These are phyloP conservation scores for Drosophila parthenogenetica DNA, from an alignment of 2,888 invertebrate genomes.

Conservation along the genomic window DNA sequence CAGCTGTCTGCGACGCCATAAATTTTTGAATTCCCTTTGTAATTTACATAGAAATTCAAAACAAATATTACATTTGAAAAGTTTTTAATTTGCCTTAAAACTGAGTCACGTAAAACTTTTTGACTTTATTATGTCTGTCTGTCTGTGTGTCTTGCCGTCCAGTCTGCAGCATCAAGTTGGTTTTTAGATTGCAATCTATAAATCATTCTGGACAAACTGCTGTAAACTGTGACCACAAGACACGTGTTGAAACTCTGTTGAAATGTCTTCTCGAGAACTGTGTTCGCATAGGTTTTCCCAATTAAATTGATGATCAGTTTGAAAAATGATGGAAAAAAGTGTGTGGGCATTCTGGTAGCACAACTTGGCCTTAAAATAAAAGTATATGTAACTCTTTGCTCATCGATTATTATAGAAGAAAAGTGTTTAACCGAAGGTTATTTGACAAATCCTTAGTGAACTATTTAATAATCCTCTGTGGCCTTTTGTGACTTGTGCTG, in stretches of 20 bases:
- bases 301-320: not conserved
- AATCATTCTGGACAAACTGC: slow-evolving; percentile 40
- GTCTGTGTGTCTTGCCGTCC: not conserved
- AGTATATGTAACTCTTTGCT: too few relatives aligned
- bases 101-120: slow-evolving; percentile 40
- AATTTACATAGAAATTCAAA: slow-evolving; percentile 51
- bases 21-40: slow-evolving; percentile 50
- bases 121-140: slow-evolving; percentile 26
- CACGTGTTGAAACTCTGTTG: slow-evolving; percentile 40
- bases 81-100: slow-evolving; percentile 37
- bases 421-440: too few relatives aligned
- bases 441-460: too few relatives aligned
- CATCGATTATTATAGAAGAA: not conserved
- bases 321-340: not conserved
- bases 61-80: slow-evolving; percentile 11
- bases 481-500: not conserved
- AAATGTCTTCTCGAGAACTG: slow-evolving; percentile 12
- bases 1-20: slow-evolving; percentile 67
- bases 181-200: slow-evolving; percentile 36
- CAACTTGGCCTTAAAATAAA: not conserved
- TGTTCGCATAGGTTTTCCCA: slow-evolving; percentile 2
- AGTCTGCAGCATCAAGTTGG: slow-evolving; percentile 26
- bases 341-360: not conserved
- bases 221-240: slow-evolving; percentile 23
- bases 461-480: slow-evolving; percentile 6